A percentile compares a stretch with the other conserved stretches of the same genome.
These are phyloP conservation scores for Aphaenogaster rudis DNA, from an alignment of 1,140 invertebrate genomes.

Conservation along the genomic window DNA sequence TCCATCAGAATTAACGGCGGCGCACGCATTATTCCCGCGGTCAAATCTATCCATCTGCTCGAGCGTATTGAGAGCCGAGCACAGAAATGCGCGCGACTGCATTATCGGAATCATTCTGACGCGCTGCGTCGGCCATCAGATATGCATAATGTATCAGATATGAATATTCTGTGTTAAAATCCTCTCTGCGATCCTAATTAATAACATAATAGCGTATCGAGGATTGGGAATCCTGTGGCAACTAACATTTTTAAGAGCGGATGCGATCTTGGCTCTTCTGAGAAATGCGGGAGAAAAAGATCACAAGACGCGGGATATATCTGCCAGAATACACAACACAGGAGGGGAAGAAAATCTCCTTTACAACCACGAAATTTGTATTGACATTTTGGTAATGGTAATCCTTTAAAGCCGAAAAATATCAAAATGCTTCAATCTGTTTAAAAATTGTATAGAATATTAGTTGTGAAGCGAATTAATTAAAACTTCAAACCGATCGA, in stretches of 20 bases:
- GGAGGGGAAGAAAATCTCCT: background rate
- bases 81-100: slow-evolving; percentile 58
- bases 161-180: slow-evolving; percentile 38
- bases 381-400: background rate
- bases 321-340: background rate
- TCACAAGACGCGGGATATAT: background rate
- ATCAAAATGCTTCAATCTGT: too few species aligned
- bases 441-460: too few species aligned
- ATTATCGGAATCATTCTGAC: slow-evolving; percentile 59
- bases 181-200: background rate
- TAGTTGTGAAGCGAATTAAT: too few species aligned
- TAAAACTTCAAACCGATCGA: too few species aligned
- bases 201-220: background rate
- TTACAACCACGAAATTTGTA: background rate
- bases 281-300: background rate
- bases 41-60: slow-evolving; percentile 66
- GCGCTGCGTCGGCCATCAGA: background rate
- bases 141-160: background rate
- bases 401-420: background rate
- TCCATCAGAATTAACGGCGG: slow-evolving; percentile 72
- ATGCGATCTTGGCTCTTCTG: background rate
- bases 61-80: slow-evolving; percentile 61
- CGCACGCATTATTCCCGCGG: slow-evolving; percentile 67
- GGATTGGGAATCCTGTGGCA: background rate
- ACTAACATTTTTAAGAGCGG: background rate